A percentile compares a stretch with the other conserved stretches of the same genome.
phyloP scores from a whole-genome alignment of 2,113 vertebrate species.

The Rhinopomastus cyanomelas region DNA sequence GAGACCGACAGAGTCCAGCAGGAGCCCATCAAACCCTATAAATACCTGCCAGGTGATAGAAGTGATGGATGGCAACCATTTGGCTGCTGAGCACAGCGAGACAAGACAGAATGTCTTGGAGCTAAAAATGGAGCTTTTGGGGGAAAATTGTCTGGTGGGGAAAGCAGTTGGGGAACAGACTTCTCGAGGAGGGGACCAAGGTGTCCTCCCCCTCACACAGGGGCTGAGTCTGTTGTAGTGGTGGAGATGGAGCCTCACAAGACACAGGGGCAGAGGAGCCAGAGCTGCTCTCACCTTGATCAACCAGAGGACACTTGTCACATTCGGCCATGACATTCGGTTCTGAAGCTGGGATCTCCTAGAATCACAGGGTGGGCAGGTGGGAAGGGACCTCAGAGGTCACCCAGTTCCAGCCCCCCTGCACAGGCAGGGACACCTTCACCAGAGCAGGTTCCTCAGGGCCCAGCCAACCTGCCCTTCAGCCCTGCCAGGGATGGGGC shows the following conservation, averaged over 20 bases:
- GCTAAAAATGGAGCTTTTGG: constrained; percentile 1
- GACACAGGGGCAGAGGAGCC: not conserved
- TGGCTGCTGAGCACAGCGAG: constrained; percentile 29
- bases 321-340: not conserved
- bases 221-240: not conserved
- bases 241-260: not conserved
- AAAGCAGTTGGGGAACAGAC: not conserved
- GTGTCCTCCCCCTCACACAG: rapidly evolving
- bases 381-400: too few relatives aligned
- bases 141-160: not conserved
- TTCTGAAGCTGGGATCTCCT: too few relatives aligned
- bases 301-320: not conserved
- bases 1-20: not conserved
- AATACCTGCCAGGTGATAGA: constrained; percentile 47
- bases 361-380: too few relatives aligned
- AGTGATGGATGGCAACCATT: constrained; percentile 46
- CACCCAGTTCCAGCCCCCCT: too few relatives aligned
- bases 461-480: too few relatives aligned
- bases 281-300: not conserved
- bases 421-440: too few relatives aligned
- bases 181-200: not conserved
- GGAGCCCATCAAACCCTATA: not conserved
- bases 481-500: too few relatives aligned
- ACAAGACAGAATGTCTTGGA: constrained; percentile 19
- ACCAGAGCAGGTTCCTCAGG: too few relatives aligned